These are phyloP conservation scores for Gracilinanus agilis DNA, from an alignment of 2,113 vertebrate genomes.

Conservation along the genomic window DNA sequence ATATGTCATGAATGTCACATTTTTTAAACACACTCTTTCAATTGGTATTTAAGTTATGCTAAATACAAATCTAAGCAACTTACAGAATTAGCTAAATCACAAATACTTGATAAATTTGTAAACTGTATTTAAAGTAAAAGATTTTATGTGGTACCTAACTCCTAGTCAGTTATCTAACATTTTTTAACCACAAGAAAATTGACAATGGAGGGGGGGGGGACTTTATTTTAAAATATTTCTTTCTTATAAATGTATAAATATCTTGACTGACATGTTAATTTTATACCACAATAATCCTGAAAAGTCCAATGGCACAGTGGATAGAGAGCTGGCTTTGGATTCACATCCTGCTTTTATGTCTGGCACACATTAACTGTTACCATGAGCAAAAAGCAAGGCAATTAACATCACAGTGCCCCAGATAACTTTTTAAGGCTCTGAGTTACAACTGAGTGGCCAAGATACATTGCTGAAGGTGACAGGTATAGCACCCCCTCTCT, in stretches of 20 bases:
- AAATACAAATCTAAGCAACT: conserved; percentile 26
- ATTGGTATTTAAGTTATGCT: conserved; percentile 31
- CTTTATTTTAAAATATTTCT: not conserved
- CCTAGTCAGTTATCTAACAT: not conserved
- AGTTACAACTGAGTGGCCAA: not conserved
- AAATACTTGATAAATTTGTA: conserved; percentile 15
- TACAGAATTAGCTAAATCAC: conserved; percentile 33
- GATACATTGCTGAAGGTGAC: not conserved
- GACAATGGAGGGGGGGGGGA: no score
- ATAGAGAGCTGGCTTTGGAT: not conserved
- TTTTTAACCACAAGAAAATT: not conserved
- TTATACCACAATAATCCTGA: not conserved
- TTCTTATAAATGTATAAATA: not conserved
- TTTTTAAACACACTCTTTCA: conserved; percentile 22
- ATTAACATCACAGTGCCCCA: not conserved
- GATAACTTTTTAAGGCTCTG: not conserved
- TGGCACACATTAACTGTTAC: not conserved
- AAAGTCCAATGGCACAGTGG: not conserved
- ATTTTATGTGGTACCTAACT: not conserved
- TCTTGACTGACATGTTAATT: not conserved
- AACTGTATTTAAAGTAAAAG: conserved; percentile 40
- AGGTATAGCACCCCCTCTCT: no score
- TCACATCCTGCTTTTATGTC: not conserved
- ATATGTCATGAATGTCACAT: conserved; percentile 43
- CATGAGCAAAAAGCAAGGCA: not conserved